Conservation (phyloP, 2,797 vertebrate genomes). For the Sorex maritimensis region DNA sequence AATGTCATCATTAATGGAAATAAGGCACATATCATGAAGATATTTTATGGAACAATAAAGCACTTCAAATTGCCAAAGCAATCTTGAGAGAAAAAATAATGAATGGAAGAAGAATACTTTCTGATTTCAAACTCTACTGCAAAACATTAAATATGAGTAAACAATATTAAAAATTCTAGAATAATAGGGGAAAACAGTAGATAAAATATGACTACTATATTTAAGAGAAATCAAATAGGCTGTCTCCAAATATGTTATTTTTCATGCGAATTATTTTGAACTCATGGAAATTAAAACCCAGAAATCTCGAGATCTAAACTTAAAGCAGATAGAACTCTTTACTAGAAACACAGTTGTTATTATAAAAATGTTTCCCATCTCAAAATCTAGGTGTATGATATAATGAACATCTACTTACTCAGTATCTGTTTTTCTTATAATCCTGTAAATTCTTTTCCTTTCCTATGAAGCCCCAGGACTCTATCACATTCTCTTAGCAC, state of each 20-base stretch:
- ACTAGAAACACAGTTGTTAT: background rate
- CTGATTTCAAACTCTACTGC: no score
- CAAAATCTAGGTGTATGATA: background rate
- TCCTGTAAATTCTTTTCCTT: background rate
- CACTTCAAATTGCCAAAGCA: no score
- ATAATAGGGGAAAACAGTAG: no score
- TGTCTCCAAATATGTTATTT: background rate
- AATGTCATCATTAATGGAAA: no score
- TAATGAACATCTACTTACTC: background rate
- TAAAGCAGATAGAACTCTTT: background rate
- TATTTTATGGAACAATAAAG: no score
- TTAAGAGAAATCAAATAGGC: background rate
- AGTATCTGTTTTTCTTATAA: background rate
- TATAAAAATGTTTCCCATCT: background rate
- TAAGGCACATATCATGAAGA: no score
- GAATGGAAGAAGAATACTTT: no score
- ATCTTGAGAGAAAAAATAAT: no score
- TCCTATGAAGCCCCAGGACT: background rate
- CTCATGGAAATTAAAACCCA: background rate
- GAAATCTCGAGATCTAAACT: background rate
- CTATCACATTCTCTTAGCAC: background rate
- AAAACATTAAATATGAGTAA: no score
- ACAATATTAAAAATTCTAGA: no score
- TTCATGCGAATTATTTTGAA: background rate
- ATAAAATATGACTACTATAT: background rate